Percentiles rank a stretch among this genome's conserved stretches.
Conservation (phyloP, 2,888 invertebrate genomes). For the Empis livida region DNA sequence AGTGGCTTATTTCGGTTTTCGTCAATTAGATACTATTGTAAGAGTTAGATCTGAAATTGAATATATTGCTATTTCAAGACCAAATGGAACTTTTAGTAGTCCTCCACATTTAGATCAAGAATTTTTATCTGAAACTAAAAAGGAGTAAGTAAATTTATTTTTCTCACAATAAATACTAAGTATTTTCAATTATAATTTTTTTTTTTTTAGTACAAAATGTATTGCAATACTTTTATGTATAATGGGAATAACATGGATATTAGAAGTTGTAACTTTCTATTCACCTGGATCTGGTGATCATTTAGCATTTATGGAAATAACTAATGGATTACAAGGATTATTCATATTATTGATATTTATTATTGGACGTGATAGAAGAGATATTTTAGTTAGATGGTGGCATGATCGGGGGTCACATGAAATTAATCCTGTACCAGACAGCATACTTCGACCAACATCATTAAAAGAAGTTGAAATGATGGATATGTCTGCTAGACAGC, state of each 20-base stretch:
- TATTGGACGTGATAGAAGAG: slow-evolving; percentile 26
- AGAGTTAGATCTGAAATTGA: slow-evolving; percentile 12
- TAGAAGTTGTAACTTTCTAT: slow-evolving; percentile 52
- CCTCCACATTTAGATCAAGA: slow-evolving; percentile 15
- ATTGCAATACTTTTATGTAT: slow-evolving; percentile 44
- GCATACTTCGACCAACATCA: no score
- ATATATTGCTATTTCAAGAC: slow-evolving; percentile 9
- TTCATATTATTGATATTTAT: slow-evolving; percentile 54
- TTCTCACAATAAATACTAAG: not conserved
- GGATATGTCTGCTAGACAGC: no score
- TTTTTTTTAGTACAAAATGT: slow-evolving; percentile 27
- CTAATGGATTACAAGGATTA: slow-evolving; percentile 57
- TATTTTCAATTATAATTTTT: not conserved
- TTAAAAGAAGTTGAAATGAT: no score
- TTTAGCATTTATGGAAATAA: slow-evolving; percentile 53
- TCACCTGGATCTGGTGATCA: slow-evolving; percentile 24
- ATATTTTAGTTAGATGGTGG: slow-evolving; percentile 32
- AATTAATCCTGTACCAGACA: slow-evolving; percentile 14
- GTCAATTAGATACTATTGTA: slow-evolving; percentile 20
- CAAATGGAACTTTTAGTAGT: not conserved
- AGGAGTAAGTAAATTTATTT: slow-evolving; percentile 21
- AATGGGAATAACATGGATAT: slow-evolving; percentile 57
- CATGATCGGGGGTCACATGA: slow-evolving; percentile 31
- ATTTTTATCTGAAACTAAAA: slow-evolving; percentile 27
- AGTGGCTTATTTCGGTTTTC: slow-evolving; percentile 30